Base-by-base conservation (phyloP, 2,888 invertebrate genomes). In the Pardosa pseudoannulata region DNA sequence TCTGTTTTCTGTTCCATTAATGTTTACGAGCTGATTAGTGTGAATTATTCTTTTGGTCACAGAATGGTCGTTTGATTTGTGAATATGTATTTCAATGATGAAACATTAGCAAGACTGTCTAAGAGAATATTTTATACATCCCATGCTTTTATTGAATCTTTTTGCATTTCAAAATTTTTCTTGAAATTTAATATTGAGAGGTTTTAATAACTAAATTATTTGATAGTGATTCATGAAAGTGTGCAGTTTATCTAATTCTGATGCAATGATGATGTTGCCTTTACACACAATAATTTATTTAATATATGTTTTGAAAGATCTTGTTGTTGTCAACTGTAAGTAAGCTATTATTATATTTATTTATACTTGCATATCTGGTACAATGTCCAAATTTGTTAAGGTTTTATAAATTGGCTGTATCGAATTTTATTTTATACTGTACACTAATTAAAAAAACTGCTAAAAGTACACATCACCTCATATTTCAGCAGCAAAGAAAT, bases 301-400 rank as follows among this genome's bases (percentile, higher is more conserved):
- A 5, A 29, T 83, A 31, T 83, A 78, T 72, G 3, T 83, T 28
- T 3, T 83, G 13, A 71, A 62, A 50, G 72, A 83, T 23, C 36
- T 85, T 36, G 65, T 79, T 39, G 62, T 41, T 9, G 73, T 85
- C 7, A 68, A 29, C 41, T 74, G 85, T 85, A 85, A 79, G 79
- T 72, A 68, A 46, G 36, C 6, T 36, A 9, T n/a, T n/a, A n/a
- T n/a, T n/a, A n/a, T n/a, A n/a, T n/a, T n/a, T n/a, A n/a, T n/a
- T n/a, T n/a, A n/a, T n/a, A n/a, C n/a, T n/a, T n/a, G n/a, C n/a
- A n/a, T n/a, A n/a, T n/a, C n/a, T n/a, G n/a, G n/a, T n/a, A n/a
- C n/a, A n/a, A n/a, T n/a, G n/a, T n/a, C n/a, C n/a, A n/a, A n/a
- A n/a, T n/a, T n/a, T n/a, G n/a, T n/a, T n/a, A n/a, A n/a, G n/a